Percentiles rank a stretch among this genome's conserved stretches.
These are phyloP conservation scores for Saccostrea glomerata DNA, from an alignment of 1,140 invertebrate genomes.

Conservation along the genomic window DNA sequence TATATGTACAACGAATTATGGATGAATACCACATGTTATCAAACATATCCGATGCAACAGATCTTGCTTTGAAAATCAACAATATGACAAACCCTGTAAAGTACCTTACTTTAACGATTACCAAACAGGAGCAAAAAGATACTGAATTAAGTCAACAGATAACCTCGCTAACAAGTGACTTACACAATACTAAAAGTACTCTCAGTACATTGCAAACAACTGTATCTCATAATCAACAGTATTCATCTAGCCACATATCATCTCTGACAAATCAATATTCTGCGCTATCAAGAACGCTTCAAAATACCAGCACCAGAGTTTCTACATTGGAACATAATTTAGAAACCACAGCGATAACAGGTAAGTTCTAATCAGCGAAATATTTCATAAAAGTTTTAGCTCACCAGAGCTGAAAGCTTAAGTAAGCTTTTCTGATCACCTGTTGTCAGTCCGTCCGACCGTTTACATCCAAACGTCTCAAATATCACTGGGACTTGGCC, in stretches of 20 bases:
- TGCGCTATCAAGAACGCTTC: not conserved
- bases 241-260: not conserved
- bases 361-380: too few relatives aligned
- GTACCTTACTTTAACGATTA: not conserved
- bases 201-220: not conserved
- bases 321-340: constrained; percentile 2
- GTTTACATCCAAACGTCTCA: too few relatives aligned
- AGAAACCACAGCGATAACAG: not conserved
- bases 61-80: not conserved
- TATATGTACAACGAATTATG: not conserved
- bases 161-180: not conserved
- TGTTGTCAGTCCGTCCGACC: not conserved
- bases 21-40: not conserved
- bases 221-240: not conserved
- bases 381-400: not conserved
- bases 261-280: not conserved
- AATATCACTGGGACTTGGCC: too few relatives aligned
- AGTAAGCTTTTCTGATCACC: too few relatives aligned
- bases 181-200: not conserved
- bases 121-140: not conserved
- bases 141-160: not conserved
- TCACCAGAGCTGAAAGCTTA: too few relatives aligned
- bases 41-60: not conserved
- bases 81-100: not conserved
- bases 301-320: not conserved